These are phyloP conservation scores for Myotis planiceps DNA, from an alignment of 2,797 vertebrate species.

Conservation along the genomic window DNA sequence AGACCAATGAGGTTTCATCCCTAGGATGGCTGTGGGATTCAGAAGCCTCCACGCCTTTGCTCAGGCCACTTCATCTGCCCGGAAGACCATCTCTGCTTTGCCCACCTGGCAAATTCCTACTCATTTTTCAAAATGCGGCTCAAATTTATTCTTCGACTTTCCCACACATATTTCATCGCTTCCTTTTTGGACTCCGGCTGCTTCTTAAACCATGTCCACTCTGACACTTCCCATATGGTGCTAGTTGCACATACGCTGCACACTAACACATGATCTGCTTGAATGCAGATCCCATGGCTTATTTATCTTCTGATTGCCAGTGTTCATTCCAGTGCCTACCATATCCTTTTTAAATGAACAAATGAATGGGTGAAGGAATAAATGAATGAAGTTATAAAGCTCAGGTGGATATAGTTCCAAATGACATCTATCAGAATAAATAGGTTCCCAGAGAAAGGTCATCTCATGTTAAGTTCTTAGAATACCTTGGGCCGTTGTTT, in stretches of 20 bases:
- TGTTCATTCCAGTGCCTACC: neutral
- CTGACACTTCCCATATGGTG: neutral
- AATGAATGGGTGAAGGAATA: neutral
- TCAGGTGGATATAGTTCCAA: neutral
- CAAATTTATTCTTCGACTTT: neutral
- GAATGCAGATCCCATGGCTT: neutral
- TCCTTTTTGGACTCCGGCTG: neutral
- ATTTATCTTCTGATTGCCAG: neutral
- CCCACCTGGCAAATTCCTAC: neutral
- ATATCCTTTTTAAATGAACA: neutral
- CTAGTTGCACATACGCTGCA: neutral
- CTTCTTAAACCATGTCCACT: neutral
- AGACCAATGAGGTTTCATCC: neutral
- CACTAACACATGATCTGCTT: neutral
- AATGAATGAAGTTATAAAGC: neutral
- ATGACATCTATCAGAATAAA: conserved; percentile 9
- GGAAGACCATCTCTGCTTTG: neutral
- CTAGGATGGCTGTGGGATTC: neutral
- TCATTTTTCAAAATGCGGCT: neutral
- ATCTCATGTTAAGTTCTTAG: conserved; percentile 4
- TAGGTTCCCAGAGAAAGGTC: neutral
- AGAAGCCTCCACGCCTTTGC: neutral
- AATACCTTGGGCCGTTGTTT: neutral
- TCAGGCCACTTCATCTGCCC: neutral
- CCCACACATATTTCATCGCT: neutral